These are phyloP conservation scores for Dunckerocampus dactyliophorus DNA, from an alignment of 2,113 vertebrate genomes.

Conservation along the genomic window DNA sequence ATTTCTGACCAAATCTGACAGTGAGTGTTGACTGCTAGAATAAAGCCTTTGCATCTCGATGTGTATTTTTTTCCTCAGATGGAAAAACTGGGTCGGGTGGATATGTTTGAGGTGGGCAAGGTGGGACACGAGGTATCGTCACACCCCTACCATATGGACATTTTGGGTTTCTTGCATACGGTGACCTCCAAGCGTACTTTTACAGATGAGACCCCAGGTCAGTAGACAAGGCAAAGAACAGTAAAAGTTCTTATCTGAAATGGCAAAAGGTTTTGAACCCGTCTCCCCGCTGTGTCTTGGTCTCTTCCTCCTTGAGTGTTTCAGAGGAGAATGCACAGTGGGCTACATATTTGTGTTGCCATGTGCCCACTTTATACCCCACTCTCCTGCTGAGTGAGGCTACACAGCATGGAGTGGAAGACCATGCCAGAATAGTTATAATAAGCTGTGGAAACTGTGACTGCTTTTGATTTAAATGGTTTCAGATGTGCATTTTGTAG, in stretches of 20 bases:
- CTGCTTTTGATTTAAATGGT: conserved; percentile 76
- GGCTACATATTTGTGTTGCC: conserved; percentile 63
- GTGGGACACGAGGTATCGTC: too few species aligned
- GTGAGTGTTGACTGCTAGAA: too few species aligned
- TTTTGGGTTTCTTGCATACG: too few species aligned
- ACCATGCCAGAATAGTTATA: conserved; percentile 73
- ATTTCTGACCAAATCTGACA: too few species aligned
- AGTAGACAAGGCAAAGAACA: conserved; percentile 52
- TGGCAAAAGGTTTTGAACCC: conserved; percentile 54
- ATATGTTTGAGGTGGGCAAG: too few species aligned
- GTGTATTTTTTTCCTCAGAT: too few species aligned
- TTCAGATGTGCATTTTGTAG: conserved; percentile 75
- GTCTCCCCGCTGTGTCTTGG: not conserved
- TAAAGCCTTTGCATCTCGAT: too few species aligned
- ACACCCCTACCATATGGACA: too few species aligned
- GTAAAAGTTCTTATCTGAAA: conserved; percentile 56
- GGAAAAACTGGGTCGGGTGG: too few species aligned
- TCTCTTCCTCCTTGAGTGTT: too few species aligned
- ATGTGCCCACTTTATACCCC: conserved; percentile 63
- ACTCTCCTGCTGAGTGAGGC: conserved; percentile 58
- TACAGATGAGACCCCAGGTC: conserved; percentile 1
- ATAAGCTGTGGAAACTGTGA: conserved; percentile 75
- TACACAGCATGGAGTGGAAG: conserved; percentile 55
- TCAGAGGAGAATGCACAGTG: conserved; percentile 41
- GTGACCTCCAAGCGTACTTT: too few species aligned